Evolutionary conservation across 1,140 invertebrate species (phyloP).

Genomic region (Drosophila azteca): DNA sequence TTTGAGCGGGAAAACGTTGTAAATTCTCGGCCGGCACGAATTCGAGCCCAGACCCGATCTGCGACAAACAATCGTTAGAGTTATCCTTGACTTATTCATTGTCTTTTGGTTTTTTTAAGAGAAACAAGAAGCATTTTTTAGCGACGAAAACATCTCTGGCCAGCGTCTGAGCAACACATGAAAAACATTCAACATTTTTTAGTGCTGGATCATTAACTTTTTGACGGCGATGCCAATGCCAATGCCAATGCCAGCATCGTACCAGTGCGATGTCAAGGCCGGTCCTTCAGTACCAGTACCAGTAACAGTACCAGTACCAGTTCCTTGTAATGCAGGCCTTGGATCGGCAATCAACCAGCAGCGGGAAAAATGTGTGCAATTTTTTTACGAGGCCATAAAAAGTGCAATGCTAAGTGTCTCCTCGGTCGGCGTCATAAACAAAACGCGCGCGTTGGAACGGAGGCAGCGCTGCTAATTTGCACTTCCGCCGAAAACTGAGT

Average conservation of each 20-base stretch:
- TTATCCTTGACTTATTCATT: constrained; percentile 67
- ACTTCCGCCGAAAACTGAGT: constrained; percentile 72
- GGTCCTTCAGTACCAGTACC: not conserved
- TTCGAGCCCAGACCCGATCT: constrained; percentile 43
- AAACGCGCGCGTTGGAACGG: constrained; percentile 52
- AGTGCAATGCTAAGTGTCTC: constrained; percentile 60
- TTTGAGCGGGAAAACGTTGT: constrained; percentile 73
- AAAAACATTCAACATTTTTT: constrained; percentile 55
- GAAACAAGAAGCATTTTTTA: constrained; percentile 26
- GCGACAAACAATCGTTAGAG: constrained; percentile 48
- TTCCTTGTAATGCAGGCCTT: constrained; percentile 18
- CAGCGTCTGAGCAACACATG: constrained; percentile 51
- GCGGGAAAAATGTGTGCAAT: constrained; percentile 41
- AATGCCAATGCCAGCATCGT: not conserved
- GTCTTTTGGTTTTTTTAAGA: constrained; percentile 46
- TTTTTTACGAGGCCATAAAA: constrained; percentile 70
- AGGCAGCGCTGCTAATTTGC: constrained; percentile 70
- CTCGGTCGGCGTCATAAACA: constrained; percentile 53
- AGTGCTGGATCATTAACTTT: constrained; percentile 68
- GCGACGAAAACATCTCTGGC: no score
- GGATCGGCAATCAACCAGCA: not conserved
- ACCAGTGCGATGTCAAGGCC: constrained; percentile 53
- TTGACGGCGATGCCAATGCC: constrained; percentile 16
- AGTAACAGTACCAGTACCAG: no score
- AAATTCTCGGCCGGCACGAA: constrained; percentile 77